Base-by-base conservation (phyloP, 2,888 invertebrate species). In the Cephus pulcher region DNA sequence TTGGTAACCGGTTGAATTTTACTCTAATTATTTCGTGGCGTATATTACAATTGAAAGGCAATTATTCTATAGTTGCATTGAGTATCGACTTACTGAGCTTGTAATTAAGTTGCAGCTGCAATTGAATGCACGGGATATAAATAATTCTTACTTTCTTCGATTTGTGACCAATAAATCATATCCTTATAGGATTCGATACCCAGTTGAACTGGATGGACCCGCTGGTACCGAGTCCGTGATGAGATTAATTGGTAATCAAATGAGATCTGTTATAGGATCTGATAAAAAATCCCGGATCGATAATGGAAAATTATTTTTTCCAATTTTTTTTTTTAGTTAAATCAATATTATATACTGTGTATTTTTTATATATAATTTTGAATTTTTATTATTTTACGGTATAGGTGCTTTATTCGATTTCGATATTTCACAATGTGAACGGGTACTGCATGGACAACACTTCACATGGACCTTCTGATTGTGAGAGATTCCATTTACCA, bases 31-130 rank as follows among this genome's bases (percentile, higher is more conserved):
- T 86, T 85, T 82, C 35, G 75, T 37, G 35, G 75, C 77, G 76
- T 84, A 83, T 77, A 85, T 86, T 82, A 86, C 81, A 82, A 84
- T 84, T 80, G 84, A 40, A 68, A 81, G 81, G 81, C 83, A 86
- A 86, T 86, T 85, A 86, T 85, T 69, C 69, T 75, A 33, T 12
- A n/a, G 69, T 75, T 56, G 74, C 23, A 56, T 56, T 56, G 56
- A 56, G 35, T 35, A 23, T 56, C 71, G 71, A 73, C 74, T 56
- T 71, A 76, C 71, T 12, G 78, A 75, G 34, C 15, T 79, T 74
- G 80, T 78, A 79, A 84, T 82, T 79, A 79, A 83, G 76, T 82
- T 80, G 80, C 84, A 83, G 78, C 80, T 84, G 82, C 85, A 77
- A 81, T 84, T 81, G 74, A 82, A 82, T 77, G 80, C 71, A 69